phyloP scores from a whole-genome alignment of 2,113 vertebrate species.

The Condylura cristata region DNA sequence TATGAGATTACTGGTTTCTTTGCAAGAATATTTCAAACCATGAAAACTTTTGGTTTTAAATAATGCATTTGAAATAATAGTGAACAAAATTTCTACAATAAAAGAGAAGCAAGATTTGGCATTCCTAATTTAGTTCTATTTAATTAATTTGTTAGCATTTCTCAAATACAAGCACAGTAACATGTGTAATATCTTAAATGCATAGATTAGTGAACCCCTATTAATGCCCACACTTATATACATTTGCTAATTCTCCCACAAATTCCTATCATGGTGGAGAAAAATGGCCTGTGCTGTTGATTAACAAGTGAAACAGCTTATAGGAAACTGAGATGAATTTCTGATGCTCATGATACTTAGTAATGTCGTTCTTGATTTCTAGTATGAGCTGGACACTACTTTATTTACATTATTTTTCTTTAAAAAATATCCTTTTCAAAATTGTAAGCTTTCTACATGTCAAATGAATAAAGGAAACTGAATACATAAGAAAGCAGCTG shows the following conservation, averaged over 20 bases:
- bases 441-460: neutral
- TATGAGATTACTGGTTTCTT: neutral
- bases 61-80: neutral
- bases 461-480: neutral
- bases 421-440: neutral
- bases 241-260: neutral
- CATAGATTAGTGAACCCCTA: neutral
- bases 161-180: neutral
- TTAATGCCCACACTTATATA: neutral
- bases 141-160: conserved; percentile 7
- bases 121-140: neutral
- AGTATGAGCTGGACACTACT: neutral
- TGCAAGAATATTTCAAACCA: neutral
- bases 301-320: neutral
- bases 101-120: neutral
- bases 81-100: neutral
- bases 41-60: neutral
- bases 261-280: neutral
- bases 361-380: neutral
- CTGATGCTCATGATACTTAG: neutral
- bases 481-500: neutral
- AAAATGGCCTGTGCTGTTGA: neutral
- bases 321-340: neutral
- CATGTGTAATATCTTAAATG: neutral
- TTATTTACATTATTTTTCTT: neutral